Evolutionary conservation across 2,888 invertebrate genomes (phyloP).

Genomic region (Tachystola acroxantha): DNA sequence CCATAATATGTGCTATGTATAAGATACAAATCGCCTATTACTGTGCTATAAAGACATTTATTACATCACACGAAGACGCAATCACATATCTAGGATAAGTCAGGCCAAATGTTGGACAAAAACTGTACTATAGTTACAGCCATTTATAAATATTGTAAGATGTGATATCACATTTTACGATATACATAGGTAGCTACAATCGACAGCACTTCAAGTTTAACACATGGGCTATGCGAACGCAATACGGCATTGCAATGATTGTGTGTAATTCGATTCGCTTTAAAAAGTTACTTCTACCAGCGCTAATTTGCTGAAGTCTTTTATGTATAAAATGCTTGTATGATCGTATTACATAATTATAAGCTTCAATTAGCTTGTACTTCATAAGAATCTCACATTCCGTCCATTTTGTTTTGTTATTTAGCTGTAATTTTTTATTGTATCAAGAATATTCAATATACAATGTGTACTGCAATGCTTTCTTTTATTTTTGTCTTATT

Average conservation of each 20-base stretch:
- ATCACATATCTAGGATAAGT: slow-evolving; percentile 4
- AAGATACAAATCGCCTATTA: background rate
- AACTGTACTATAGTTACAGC: too few relatives aligned
- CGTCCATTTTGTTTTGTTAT: slow-evolving; percentile 74
- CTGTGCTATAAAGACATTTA: slow-evolving; percentile 8
- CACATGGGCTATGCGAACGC: too few relatives aligned
- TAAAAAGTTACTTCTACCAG: too few relatives aligned
- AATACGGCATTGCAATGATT: too few relatives aligned
- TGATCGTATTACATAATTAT: background rate
- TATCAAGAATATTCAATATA: slow-evolving; percentile 65
- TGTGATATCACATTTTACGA: too few relatives aligned
- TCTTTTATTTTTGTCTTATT: slow-evolving; percentile 41
- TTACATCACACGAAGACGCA: slow-evolving; percentile 11
- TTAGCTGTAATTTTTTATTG: slow-evolving; percentile 69
- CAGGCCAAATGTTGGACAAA: too few relatives aligned
- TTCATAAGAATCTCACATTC: slow-evolving; percentile 71
- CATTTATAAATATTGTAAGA: too few relatives aligned
- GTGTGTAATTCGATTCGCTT: too few relatives aligned
- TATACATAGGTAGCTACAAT: too few relatives aligned
- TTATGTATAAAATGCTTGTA: background rate
- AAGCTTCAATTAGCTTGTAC: slow-evolving; percentile 25
- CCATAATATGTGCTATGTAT: background rate
- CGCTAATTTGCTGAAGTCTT: background rate
- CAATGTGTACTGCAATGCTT: slow-evolving; percentile 51
- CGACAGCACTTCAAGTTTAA: too few relatives aligned